phyloP scores from a whole-genome alignment of 2,888 invertebrate species.

The Noctuana brunneofusca region DNA sequence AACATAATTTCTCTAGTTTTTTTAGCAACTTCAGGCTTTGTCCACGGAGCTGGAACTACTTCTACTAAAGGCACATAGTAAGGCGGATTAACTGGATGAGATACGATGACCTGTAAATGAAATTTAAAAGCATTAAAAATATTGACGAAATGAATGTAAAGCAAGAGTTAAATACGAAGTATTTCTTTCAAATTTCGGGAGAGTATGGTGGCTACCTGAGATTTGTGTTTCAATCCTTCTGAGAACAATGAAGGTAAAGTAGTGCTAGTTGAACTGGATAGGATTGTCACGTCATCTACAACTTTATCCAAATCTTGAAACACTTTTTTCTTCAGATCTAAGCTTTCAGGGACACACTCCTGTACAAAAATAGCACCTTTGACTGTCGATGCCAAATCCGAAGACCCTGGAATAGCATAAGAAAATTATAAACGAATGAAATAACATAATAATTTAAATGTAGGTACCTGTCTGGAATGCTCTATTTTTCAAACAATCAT shows the following conservation, averaged over 20 bases:
- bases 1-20: slow-evolving; percentile 90
- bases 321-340: slow-evolving; percentile 92
- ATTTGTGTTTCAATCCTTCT: slow-evolving; percentile 88
- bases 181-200: neutral
- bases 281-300: slow-evolving; percentile 88
- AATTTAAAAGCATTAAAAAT: neutral
- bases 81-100: slow-evolving; percentile 98
- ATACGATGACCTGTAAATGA: slow-evolving; percentile 86
- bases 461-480: too few relatives aligned
- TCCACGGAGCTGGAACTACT: slow-evolving; percentile 97
- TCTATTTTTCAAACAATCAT: too few relatives aligned
- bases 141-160: neutral
- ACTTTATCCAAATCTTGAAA: slow-evolving; percentile 90
- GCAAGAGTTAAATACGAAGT: neutral
- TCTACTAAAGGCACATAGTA: slow-evolving; percentile 98
- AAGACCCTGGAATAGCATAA: slow-evolving; percentile 77
- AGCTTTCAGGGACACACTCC: slow-evolving; percentile 96
- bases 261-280: slow-evolving; percentile 97
- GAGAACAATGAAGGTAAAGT: slow-evolving; percentile 94
- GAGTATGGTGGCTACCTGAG: slow-evolving; percentile 66
- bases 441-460: neutral
- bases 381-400: slow-evolving; percentile 86
- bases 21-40: slow-evolving; percentile 88
- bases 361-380: slow-evolving; percentile 92
- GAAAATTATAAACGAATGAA: neutral